phyloP scores from a whole-genome alignment of 2,113 vertebrate species.

The Drymodes brunneopygia region DNA sequence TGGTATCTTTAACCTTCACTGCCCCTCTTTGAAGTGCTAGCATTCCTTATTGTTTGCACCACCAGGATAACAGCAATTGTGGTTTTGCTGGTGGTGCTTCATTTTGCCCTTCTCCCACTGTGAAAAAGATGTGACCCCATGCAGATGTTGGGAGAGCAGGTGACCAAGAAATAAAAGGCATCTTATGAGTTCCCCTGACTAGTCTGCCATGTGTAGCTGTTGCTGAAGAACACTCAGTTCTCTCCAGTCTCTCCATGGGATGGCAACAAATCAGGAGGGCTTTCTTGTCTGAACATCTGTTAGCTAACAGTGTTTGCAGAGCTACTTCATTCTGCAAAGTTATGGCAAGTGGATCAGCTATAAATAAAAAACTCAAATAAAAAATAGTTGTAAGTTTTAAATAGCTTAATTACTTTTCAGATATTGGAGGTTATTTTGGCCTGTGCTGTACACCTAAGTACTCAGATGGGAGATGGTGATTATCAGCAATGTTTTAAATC shows the following conservation, averaged over 20 bases:
- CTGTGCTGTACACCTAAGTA: neutral
- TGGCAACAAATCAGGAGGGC: neutral
- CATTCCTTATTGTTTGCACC: neutral
- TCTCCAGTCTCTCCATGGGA: neutral
- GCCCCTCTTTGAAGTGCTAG: neutral
- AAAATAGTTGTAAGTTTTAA: neutral
- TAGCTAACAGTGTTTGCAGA: neutral
- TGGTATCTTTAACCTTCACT: constrained; percentile 28
- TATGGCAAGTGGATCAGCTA: neutral
- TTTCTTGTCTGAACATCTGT: neutral
- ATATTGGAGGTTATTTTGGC: neutral
- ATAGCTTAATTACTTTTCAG: neutral
- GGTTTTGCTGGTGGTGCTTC: neutral
- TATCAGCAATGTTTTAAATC: neutral
- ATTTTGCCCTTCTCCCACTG: neutral
- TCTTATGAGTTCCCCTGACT: neutral
- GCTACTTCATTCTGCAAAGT: neutral
- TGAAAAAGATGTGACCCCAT: neutral
- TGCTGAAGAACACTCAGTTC: neutral
- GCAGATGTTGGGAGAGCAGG: neutral
- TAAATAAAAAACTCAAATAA: neutral
- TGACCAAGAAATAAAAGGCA: neutral
- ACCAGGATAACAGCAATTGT: neutral
- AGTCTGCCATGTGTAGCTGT: neutral
- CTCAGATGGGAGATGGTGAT: neutral